Evolutionary conservation across 2,888 invertebrate genomes (phyloP).

Genomic region (Diadegma fenestrale): DNA sequence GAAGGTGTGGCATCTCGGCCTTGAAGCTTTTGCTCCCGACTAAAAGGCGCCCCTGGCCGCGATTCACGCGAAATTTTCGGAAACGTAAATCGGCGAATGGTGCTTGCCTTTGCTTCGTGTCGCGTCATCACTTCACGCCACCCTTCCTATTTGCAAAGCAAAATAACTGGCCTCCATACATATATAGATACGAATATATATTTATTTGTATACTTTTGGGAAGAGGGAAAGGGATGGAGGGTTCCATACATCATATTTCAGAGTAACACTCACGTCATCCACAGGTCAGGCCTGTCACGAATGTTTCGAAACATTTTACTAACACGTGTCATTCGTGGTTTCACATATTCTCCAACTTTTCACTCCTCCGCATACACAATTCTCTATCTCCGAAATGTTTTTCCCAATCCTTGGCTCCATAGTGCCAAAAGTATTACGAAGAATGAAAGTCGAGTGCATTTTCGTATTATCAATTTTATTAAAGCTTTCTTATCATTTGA

Average conservation of each 20-base stretch:
- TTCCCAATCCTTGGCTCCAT: neutral
- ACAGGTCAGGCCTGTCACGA: constrained; percentile 25
- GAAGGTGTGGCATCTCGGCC: constrained; percentile 77
- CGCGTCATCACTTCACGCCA: constrained; percentile 66
- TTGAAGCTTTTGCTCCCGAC: constrained; percentile 71
- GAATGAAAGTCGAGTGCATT: neutral
- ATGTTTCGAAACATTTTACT: constrained; percentile 45
- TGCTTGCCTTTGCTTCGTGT: constrained; percentile 62
- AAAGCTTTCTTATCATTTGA: neutral
- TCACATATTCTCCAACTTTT: constrained; percentile 6
- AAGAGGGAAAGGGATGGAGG: neutral
- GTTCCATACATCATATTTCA: constrained; percentile 22
- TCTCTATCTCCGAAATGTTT: neutral
- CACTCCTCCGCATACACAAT: neutral
- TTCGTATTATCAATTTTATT: neutral
- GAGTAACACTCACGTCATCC: constrained; percentile 32
- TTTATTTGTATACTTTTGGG: neutral
- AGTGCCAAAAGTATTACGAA: neutral
- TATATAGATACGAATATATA: neutral
- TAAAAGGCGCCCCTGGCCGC: constrained; percentile 66
- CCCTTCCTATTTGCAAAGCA: constrained; percentile 81
- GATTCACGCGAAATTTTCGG: constrained; percentile 77
- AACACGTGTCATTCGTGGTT: constrained; percentile 27
- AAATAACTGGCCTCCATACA: constrained; percentile 66
- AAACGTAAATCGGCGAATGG: constrained; percentile 80